Percentiles rank a stretch among this genome's conserved stretches.
Conservation (phyloP, 2,797 vertebrate species). For the Cyprinodon diabolis region DNA sequence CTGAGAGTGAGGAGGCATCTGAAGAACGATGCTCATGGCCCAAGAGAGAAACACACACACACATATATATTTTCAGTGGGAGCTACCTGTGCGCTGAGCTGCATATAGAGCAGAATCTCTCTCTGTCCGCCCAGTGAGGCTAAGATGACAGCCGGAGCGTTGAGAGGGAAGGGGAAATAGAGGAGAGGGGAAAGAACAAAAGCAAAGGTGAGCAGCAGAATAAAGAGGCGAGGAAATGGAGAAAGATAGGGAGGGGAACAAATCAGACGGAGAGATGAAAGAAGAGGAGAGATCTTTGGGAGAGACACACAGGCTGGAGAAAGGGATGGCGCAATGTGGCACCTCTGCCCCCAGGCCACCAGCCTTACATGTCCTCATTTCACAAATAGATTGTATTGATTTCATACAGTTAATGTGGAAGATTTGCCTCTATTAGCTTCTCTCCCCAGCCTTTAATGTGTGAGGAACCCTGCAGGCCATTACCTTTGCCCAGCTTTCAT, state of each 20-base stretch:
- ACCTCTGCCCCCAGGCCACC: conserved; percentile 49
- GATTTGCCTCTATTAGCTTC: conserved; percentile 62
- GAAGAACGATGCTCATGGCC: conserved; percentile 66
- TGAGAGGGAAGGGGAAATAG: conserved; percentile 27
- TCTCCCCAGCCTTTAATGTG: conserved; percentile 32
- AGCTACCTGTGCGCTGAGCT: conserved; percentile 69
- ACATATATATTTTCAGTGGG: conserved; percentile 16
- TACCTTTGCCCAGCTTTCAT: conserved; percentile 51
- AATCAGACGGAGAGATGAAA: conserved; percentile 40
- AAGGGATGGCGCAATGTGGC: conserved; percentile 42
- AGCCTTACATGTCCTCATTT: conserved; percentile 59
- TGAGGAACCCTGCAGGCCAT: conserved; percentile 50
- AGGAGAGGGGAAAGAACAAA: conserved; percentile 40
- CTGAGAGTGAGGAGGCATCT: conserved; percentile 69
- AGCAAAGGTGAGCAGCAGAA: conserved; percentile 28
- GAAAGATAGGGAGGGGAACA: conserved; percentile 9
- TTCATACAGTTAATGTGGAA: conserved; percentile 62
- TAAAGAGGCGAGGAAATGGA: conserved; percentile 14
- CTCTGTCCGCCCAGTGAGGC: conserved; percentile 58
- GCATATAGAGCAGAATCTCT: conserved; percentile 68
- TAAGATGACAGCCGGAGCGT: conserved; percentile 64
- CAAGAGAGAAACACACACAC: conserved; percentile 33
- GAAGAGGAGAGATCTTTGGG: conserved; percentile 36
- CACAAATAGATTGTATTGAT: conserved; percentile 69
- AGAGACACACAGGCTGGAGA: conserved; percentile 26